Evolutionary conservation across 37 sponge, comb jelly and placozoan species (phyloP), one percentile per base, ranked within the genome.

Genomic region (Cliona cf. orientalis): DNA sequence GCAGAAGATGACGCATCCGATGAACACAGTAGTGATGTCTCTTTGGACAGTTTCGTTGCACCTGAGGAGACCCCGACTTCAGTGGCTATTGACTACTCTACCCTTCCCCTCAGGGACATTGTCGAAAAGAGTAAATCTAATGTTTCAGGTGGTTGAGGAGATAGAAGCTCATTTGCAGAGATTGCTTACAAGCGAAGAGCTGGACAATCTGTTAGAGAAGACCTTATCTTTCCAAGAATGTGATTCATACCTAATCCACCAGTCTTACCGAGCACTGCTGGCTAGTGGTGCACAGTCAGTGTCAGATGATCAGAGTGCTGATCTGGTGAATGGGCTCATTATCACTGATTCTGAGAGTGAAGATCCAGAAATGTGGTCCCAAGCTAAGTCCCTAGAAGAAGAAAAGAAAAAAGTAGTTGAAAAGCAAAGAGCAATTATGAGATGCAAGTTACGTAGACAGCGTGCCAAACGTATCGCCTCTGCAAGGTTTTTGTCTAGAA

Each of bases 341-440:
- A 49, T 78, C 38, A 61, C 79, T 37, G 79, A 78, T 4, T 78
- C 79, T 40, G 73, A 81, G 35, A 38, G 64, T 71, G 73, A 70
- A 3, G 38, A 56, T 60, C 72, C 72, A 40, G 73, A 81, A 32
- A 31, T 5, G 2, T 81, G 40, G 38, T 49, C 55, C 17, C 55
- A 49, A 49, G 55, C 55, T 19, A 17, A 11, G 17, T 14, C 11
- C 14, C 3, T 61, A 28, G 63, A 61, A n/a, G 23, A 21, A 25
- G 63, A 61, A n/a, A 61, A 61, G 63, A 11, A n/a, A 26, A 42
- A 34, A 21, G 42, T 31, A 26, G 26, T 39, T 22, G 17, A 58
- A 58, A 33, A 57, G 78, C 78, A 76, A 76, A 26, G 42, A 6
- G 9, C 33, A 60, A 42, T 58, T 42, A 46, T 49, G 56, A 53